A percentile compares a stretch with the other conserved stretches of the same genome.
Conservation (phyloP, 1,140 invertebrate genomes). For the Ceratitis capitata region DNA sequence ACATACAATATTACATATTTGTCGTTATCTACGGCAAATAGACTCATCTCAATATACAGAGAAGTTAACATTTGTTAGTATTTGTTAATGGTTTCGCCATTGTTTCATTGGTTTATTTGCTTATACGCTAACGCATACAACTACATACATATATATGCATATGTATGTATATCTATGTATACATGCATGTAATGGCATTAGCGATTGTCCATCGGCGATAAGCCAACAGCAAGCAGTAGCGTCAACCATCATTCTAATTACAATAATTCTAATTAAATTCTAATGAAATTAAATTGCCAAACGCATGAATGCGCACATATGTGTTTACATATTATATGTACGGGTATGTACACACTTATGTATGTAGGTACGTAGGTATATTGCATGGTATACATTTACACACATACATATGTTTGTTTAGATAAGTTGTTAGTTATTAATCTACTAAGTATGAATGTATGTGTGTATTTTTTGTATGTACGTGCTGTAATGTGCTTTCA, state of each 20-base stretch:
- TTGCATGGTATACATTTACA: no score
- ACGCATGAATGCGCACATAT: slow-evolving; percentile 5
- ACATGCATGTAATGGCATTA: background rate
- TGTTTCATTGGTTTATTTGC: background rate
- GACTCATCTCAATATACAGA: background rate
- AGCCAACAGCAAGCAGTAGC: slow-evolving; percentile 9
- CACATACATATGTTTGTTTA: background rate
- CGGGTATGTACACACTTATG: background rate
- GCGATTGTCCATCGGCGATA: slow-evolving; percentile 36
- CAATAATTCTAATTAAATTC: slow-evolving; percentile 65
- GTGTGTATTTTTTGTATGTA: no score
- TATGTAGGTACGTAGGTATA: background rate
- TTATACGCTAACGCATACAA: background rate
- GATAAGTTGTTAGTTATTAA: background rate
- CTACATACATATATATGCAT: no score
- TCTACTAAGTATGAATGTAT: background rate
- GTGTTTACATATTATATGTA: background rate
- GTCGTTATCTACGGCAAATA: background rate
- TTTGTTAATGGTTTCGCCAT: slow-evolving; percentile 30
- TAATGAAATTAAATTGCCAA: slow-evolving; percentile 63
- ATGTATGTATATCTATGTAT: no score
- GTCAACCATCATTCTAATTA: slow-evolving; percentile 59
- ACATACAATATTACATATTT: no score
- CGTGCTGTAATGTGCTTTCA: background rate
- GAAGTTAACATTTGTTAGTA: background rate